Base-by-base conservation (phyloP, 2,113 vertebrate species). In the Propithecus coquereli region DNA sequence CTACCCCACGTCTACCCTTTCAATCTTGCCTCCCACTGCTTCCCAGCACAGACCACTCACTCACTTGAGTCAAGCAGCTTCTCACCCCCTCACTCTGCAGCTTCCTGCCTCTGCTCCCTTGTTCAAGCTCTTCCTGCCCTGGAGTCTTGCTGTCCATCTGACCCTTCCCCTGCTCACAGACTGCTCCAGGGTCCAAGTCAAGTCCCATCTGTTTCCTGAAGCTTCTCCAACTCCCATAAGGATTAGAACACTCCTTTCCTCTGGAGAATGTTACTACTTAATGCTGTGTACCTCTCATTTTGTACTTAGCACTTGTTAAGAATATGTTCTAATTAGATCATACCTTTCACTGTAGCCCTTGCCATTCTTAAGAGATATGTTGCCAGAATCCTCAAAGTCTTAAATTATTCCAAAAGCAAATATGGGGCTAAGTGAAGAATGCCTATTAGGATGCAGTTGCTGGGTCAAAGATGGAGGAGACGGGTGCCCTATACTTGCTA, bases 351-450 rank as follows among this genome's bases (percentile, higher is more conserved):
- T 47, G 10, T 71, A 87, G 57, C 76, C 14, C 30, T 76, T 83
- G 63, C n/a, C 84, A n/a, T 74, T 96, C 34, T 94, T 84, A 68
- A 43, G 30, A 76, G 32, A n/a, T 30, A n/a, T 63, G n/a, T 43
- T 84, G 43, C n/a, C 83, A 70, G 59, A 93, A 94, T 65, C 87
- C 66, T 88, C 66, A 91, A 66, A 94, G n/a, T 76, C 40, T 57
- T 65, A 47, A 85, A 43, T 45, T 77, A 52, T 57, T 57, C 32
- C 25, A 76, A 76, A 74, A 90, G 50, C 87, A 90, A 65, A 9
- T 45, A 8, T 32, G 57, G 34, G 43, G 8, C 70, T 89, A 59
- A 68, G n/a, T 9, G 83, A 50, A 93, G 65, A 90, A 32, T 52
- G 65, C 23, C 30, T 59, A 12, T 76, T 87, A 80, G 20, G 63